Evolutionary conservation across 1,140 invertebrate species (phyloP), one percentile per base, ranked within the genome.

Genomic region (Solenopsis fugax): DNA sequence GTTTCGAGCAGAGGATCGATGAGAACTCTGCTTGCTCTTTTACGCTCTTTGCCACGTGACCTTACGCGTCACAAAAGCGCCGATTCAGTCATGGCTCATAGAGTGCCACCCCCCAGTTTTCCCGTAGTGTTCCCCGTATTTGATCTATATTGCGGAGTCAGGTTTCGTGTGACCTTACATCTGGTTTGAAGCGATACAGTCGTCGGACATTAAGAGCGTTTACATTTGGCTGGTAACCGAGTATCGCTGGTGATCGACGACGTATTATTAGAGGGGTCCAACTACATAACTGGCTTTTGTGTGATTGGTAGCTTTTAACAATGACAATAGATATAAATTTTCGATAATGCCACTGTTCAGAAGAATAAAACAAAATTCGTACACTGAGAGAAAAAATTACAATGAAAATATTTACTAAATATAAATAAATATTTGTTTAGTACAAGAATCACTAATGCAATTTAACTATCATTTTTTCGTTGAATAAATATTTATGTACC

Each of bases 81-180:
- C 80, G 24, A 84, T 87, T 85, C 67, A 52, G 89, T 89, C 80
- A 91, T 89, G 90, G 84, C 78, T 85, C 90, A 90, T 92, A 88
- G 87, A 91, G 75, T 87, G 52, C 60, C 84, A 85, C 78, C 84
- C 84, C 81, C 41, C 29, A 77, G 52, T 78, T 80, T 60, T 73
- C 65, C 60, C 67, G 60, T 85, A 50, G 16, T 41, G 69, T 45
- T 67, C 67, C 67, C 52, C 21, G 54, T 21, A 58, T 75, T 85
- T 85, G 80, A 81, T 81, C 52, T 80, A 29, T 78, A 91, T 65
- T 91, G 90, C 73, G 87, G 91, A 89, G 91, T 92, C 92, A 90
- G 92, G 75, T 90, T 92, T 90, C 87, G 77, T 81, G 86, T 45
- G 69, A 84, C 81, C 85, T 89, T 89, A 88, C 92, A 90, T 89